Evolutionary conservation across 2,888 invertebrate species (phyloP), one percentile per base, ranked within the genome.

Genomic region (Pseudoips prasinana): DNA sequence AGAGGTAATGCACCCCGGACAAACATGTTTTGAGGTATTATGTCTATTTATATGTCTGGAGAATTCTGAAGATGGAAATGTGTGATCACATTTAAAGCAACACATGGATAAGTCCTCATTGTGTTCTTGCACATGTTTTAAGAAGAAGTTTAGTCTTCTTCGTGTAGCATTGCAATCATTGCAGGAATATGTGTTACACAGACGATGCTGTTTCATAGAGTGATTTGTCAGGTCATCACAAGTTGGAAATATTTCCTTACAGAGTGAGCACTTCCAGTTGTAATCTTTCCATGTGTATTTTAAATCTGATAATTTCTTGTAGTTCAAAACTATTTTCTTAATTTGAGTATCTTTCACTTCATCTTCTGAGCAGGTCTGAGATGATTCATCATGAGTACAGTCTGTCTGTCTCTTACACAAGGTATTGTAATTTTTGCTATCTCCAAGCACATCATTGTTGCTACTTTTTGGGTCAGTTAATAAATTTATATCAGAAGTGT

Each of bases 181-280:
- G 6, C 18, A 18, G 18, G 6, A 3, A 18, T 18, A 5, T 5
- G 6, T 18, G 7, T 91, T 88, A 29, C 90, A 86, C 46, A 90
- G 90, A 41, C 90, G 86, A 55, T 93, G 93, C 32, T 86, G 83
- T 19, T 82, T 77, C 42, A 90, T 80, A 25, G 91, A 90, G 68
- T 93, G 93, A 6, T 81, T 74, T 40, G 89, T 83, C 9, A 93
- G 67, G 19, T 78, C 77, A 0, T 69, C 64, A 2, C 71, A 42
- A 1, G 47, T 62, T 0, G 60, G 41, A 36, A 79, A 79, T 22
- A 65, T 45, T 0, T 69, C 70, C 8, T 65, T 73, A 27, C 81
- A 81, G 25, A 58, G 66, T 0, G 69, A 64, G 46, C 81, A 81
- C 0, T 52, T 60, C 81, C 81, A 81, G 7, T 29, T 54, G 22